phyloP scores from a whole-genome alignment of 2,113 vertebrate genomes.

The Mionectes macconnelli region DNA sequence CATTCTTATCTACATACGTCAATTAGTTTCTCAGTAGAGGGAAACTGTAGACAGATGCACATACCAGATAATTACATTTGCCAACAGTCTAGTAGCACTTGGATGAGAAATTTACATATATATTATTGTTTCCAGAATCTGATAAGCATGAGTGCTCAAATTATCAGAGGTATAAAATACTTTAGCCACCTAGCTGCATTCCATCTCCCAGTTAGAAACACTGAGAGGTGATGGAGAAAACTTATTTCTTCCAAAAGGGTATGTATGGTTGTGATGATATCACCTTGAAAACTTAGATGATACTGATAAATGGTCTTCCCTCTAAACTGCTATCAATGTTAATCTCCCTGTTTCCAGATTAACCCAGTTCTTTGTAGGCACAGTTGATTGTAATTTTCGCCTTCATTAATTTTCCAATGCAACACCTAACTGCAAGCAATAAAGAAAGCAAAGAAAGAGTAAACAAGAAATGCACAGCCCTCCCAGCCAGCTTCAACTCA shows the following conservation, averaged over 20 bases:
- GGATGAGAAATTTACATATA: slow-evolving; percentile 40
- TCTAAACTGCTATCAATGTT: background rate
- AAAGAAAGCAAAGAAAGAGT: background rate
- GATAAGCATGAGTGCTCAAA: background rate
- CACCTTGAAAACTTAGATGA: background rate
- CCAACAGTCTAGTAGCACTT: background rate
- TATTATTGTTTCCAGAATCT: slow-evolving; percentile 39
- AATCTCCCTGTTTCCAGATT: background rate
- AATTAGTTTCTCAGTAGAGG: background rate
- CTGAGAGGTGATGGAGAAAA: background rate
- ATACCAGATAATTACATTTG: slow-evolving; percentile 11
- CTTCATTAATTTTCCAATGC: slow-evolving; percentile 14
- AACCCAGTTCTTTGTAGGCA: background rate
- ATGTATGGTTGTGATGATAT: background rate
- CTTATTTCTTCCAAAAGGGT: background rate
- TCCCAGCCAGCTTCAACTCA: background rate
- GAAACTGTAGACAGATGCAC: background rate
- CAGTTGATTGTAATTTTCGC: slow-evolving; percentile 27
- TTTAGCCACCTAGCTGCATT: background rate
- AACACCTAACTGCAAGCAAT: background rate
- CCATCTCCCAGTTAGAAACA: background rate
- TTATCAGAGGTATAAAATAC: slow-evolving; percentile 9
- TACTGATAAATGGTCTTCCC: background rate
- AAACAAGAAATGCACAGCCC: background rate
- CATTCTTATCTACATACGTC: background rate